A percentile compares a stretch with the other conserved stretches of the same genome.
phyloP scores from a whole-genome alignment of 1,140 invertebrate species.

The Drosophila mauritiana region DNA sequence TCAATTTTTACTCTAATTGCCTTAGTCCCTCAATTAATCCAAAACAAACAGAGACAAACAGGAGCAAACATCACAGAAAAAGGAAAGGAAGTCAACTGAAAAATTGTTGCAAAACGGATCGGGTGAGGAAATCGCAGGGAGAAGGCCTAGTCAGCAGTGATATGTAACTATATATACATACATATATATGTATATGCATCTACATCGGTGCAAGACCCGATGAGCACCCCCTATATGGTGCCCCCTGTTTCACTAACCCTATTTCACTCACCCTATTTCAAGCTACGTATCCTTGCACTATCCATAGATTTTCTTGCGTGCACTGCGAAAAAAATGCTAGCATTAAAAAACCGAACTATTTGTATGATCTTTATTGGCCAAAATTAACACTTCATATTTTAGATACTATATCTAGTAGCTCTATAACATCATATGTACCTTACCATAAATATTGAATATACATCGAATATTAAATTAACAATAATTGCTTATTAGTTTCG shows the following conservation, averaged over 20 bases:
- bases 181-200: too few relatives aligned
- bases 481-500: too few relatives aligned
- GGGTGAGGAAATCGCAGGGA: not conserved
- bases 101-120: conserved; percentile 28
- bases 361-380: too few relatives aligned
- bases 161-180: too few relatives aligned
- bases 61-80: conserved; percentile 4
- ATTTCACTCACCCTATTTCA: too few relatives aligned
- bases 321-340: not conserved
- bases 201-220: not conserved
- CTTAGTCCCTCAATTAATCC: conserved; percentile 44
- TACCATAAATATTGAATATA: too few relatives aligned
- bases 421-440: too few relatives aligned
- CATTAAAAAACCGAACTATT: too few relatives aligned
- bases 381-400: too few relatives aligned
- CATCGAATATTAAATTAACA: too few relatives aligned
- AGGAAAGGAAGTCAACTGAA: conserved; percentile 21
- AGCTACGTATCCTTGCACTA: not conserved
- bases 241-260: not conserved
- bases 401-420: too few relatives aligned
- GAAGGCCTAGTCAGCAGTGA: not conserved
- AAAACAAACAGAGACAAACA: conserved; percentile 17
- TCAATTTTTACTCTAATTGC: conserved; percentile 56
- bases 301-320: not conserved
- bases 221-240: conserved; percentile 16